These are phyloP conservation scores for Pelusios castaneus DNA, from an alignment of 2,113 vertebrate species.

Conservation along the genomic window DNA sequence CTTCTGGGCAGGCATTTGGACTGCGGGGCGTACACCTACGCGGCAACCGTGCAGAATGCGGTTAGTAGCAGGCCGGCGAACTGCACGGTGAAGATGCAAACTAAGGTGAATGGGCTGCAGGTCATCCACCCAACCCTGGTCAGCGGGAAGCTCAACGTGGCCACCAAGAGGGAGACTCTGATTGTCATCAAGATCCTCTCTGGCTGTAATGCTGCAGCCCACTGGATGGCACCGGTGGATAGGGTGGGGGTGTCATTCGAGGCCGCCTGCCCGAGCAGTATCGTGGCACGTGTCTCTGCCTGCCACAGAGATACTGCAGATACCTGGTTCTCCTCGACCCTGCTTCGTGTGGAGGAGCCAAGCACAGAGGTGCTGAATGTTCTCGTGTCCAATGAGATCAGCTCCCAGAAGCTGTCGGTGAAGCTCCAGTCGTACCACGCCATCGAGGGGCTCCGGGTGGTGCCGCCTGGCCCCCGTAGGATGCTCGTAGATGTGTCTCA, in stretches of 20 bases:
- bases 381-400: conserved; percentile 57
- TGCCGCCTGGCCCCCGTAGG: conserved; percentile 67
- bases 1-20: conserved; percentile 28
- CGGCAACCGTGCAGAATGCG: conserved; percentile 2
- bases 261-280: conserved; percentile 67
- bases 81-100: not conserved
- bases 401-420: conserved; percentile 67
- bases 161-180: conserved; percentile 51
- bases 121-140: conserved; percentile 70
- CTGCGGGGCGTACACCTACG: not conserved
- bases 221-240: conserved; percentile 75
- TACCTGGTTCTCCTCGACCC: conserved; percentile 74
- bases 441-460: conserved; percentile 74
- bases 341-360: conserved; percentile 45
- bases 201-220: conserved; percentile 66
- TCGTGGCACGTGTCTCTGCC: conserved; percentile 21
- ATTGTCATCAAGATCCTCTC: conserved; percentile 71
- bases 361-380: conserved; percentile 65
- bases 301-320: conserved; percentile 58
- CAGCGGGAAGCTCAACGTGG: conserved; percentile 69
- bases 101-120: conserved; percentile 47
- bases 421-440: conserved; percentile 66
- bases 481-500: conserved; percentile 72
- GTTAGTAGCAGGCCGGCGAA: not conserved
- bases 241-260: conserved; percentile 65